Base-by-base conservation (phyloP, 2,888 invertebrate species). In the Amblyteles armatorius region DNA sequence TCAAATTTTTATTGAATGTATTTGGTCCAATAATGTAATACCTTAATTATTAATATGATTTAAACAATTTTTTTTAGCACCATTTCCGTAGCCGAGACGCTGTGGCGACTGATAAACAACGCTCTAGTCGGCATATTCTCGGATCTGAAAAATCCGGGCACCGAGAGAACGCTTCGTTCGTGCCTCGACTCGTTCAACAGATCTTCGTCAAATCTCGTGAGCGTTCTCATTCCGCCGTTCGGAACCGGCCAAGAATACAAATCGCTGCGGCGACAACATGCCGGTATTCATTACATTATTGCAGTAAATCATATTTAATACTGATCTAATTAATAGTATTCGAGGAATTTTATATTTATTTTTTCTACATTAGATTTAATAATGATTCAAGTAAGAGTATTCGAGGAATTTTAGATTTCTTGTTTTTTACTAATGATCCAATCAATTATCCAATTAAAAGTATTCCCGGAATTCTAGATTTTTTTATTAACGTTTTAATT, bases 51-150 rank as follows among this genome's bases (percentile, higher is more conserved):
- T 13, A 16, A 71, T 11, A 6, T 36, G 1, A 6, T 9, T 36
- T 36, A n/a, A n/a, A n/a, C n/a, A n/a, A n/a, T 13, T 40, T 22
- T 72, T 26, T 55, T 40, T 57, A 67, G 26, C 65, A 86, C 87
- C 50, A 85, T 85, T 50, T 85, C 87, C 6, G 86, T 86, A 44
- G 94, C 94, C 1, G 93, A 94, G 88, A 91, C 92, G 29, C 92
- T 94, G 88, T 96, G 96, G 96, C 95, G 95, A 94, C 95, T 95
- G 94, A 95, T 96, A 88, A 95, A 96, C 90, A 95, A 95, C 36
- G 95, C 96, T 3, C 95, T 96, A 48, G 94, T 95, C 90, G 94
- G 95, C 7, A 92, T 96, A 29, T 95, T 96, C 86, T 94, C 95
- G 86, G 95, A 95, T 89, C 94, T 95, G 85, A 95, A 95, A 89